Base-by-base conservation (phyloP, 2,888 invertebrate species). In the Antitype chi region DNA sequence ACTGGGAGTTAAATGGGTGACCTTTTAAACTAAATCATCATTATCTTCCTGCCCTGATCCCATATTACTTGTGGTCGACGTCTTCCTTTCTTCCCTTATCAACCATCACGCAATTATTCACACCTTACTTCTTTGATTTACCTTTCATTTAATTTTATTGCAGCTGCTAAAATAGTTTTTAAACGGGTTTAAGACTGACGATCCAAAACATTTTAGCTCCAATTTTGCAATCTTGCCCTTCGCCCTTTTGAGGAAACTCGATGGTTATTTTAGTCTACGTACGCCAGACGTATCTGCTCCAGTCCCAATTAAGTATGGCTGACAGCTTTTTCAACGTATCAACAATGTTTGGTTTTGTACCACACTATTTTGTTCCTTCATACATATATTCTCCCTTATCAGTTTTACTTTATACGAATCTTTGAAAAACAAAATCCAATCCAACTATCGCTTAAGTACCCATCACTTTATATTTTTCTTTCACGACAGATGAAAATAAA, bases 231-330 rank as follows among this genome's bases (percentile, higher is more conserved):
- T 63, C n/a, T 38, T 80, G n/a, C 47, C 55, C 43, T 80, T 70
- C 76, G 55, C 52, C 32, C 32, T 76, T 67, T 82, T 20, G 32
- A 25, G 11, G 15, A 62, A 55, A 23, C 25, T 52, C 32, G 49
- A 17, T 70, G 32, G 49, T 60, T 82, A 70, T 82, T 82, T 82
- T 32, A 25, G 60, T 70, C 32, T 52, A 43, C 32, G 9, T 62
- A 70, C 59, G 28, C 64, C 38, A 82, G 69, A 82, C 55, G 5
- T 82, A 52, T 70, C 77, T 76, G 23, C 59, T 57, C 13, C 17
- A 28, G 17, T 38, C 43, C 15, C 17, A 66, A 77, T 60, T 82
- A 57, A 66, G 55, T 80, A 49, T 49, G 11, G 17, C 20, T 47
- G 32, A 52, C 25, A 28, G 23, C 32, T 47, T 53, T 73, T 76